A percentile compares a stretch with the other conserved stretches of the same genome.
phyloP scores from a whole-genome alignment of 2,113 vertebrate species.

The Phocoena phocoena region DNA sequence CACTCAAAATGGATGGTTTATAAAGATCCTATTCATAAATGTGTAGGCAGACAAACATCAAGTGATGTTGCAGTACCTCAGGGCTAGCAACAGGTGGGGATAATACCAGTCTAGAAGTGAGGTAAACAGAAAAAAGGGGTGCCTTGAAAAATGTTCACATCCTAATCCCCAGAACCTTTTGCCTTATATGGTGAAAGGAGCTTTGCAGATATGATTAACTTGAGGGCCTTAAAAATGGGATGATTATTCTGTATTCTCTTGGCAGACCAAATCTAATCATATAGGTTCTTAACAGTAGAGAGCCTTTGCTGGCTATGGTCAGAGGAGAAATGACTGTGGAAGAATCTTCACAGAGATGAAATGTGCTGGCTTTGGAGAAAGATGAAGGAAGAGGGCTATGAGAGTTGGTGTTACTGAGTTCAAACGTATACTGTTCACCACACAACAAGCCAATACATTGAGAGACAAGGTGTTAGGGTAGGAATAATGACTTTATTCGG shows the following conservation, averaged over 20 bases:
- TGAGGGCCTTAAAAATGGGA: neutral
- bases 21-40: neutral
- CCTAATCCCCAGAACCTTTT: neutral
- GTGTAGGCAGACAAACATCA: neutral
- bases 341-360: neutral
- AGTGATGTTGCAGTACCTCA: neutral
- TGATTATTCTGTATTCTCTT: neutral
- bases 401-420: neutral
- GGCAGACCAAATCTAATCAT: neutral
- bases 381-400: neutral
- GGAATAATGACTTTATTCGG: neutral
- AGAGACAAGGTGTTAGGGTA: neutral
- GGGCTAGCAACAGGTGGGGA: neutral
- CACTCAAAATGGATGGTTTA: neutral
- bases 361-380: neutral
- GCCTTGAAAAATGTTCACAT: neutral
- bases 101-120: neutral
- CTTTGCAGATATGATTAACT: neutral
- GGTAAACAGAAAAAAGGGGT: neutral
- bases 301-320: neutral
- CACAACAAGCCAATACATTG: neutral
- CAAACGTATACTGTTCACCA: neutral
- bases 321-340: neutral
- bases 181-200: neutral
- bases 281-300: neutral